These are phyloP conservation scores for Asbolus verrucosus DNA, from an alignment of 1,140 invertebrate species.

Conservation along the genomic window DNA sequence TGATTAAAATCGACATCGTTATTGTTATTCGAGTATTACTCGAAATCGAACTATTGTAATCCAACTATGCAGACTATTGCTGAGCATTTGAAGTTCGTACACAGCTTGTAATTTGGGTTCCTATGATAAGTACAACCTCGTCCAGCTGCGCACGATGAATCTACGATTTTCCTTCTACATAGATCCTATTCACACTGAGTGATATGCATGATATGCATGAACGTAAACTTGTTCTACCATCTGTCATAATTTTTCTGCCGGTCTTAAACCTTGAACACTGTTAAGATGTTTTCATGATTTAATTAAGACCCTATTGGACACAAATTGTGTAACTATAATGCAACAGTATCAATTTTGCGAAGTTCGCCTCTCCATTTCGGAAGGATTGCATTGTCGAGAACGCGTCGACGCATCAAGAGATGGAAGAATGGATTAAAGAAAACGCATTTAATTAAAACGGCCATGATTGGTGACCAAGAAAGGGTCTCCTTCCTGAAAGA, in stretches of 20 bases:
- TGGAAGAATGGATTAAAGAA: neutral
- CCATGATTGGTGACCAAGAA: neutral
- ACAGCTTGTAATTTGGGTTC: constrained; percentile 43
- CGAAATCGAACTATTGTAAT: constrained; percentile 50
- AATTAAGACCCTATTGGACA: neutral
- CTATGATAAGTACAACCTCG: constrained; percentile 14
- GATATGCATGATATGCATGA: too few relatives aligned
- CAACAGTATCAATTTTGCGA: neutral
- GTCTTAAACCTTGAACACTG: neutral
- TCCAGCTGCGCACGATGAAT: constrained; percentile 43
- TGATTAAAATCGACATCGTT: constrained; percentile 53
- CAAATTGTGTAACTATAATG: neutral
- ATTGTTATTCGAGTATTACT: constrained; percentile 54
- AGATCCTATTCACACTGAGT: neutral
- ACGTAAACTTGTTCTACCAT: too few relatives aligned
- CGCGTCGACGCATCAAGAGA: neutral
- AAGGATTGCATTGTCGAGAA: too few relatives aligned
- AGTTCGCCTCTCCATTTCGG: too few relatives aligned
- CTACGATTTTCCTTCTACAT: neutral
- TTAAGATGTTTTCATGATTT: neutral
- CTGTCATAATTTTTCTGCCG: too few relatives aligned
- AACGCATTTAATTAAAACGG: constrained; percentile 5
- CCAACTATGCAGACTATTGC: constrained; percentile 54
- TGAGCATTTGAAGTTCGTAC: constrained; percentile 41
- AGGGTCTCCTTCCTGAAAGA: too few relatives aligned